Percentiles rank a stretch among this genome's conserved stretches.
These are phyloP conservation scores for Notospermus geniculatus DNA, from an alignment of 1,140 invertebrate genomes.

Conservation along the genomic window DNA sequence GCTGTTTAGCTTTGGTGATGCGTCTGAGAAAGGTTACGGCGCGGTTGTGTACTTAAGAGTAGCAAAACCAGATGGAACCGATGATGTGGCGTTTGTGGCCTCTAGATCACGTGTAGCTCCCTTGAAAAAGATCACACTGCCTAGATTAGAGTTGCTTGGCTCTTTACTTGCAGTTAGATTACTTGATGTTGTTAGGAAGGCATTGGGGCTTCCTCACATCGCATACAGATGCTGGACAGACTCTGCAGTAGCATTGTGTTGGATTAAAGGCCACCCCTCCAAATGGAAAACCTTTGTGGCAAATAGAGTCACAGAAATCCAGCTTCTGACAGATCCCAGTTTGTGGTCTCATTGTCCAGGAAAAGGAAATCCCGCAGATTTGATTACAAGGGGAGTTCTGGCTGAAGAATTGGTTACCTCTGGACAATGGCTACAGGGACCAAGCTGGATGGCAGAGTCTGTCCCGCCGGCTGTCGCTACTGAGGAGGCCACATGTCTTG, in stretches of 20 bases:
- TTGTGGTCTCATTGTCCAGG: constrained; percentile 19
- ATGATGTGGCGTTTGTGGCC: constrained; percentile 1
- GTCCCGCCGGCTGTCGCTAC: too few relatives aligned
- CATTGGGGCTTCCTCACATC: not conserved
- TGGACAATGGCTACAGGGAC: not conserved
- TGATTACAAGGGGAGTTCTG: constrained; percentile 13
- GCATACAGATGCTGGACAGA: constrained; percentile 14
- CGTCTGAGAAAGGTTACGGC: constrained; percentile 1
- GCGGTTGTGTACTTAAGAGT: not conserved
- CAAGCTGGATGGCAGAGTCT: not conserved
- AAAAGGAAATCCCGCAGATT: constrained; percentile 24
- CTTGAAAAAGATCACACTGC: not conserved
- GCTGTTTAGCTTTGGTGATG: constrained; percentile 8
- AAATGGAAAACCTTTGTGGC: constrained; percentile 20
- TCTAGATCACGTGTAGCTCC: not conserved
- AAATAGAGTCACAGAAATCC: constrained; percentile 9
- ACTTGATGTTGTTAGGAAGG: too few relatives aligned
- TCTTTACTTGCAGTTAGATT: constrained; percentile 3
- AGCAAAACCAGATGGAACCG: too few relatives aligned
- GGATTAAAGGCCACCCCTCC: constrained; percentile 13
- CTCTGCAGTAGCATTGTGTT: constrained; percentile 10
- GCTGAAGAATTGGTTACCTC: not conserved
- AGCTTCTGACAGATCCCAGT: not conserved
- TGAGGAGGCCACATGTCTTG: too few relatives aligned
- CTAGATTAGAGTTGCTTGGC: constrained; percentile 6